A percentile compares a stretch with the other conserved stretches of the same genome.
phyloP scores from a whole-genome alignment of 2,113 vertebrate species.

The Lanius collurio region DNA sequence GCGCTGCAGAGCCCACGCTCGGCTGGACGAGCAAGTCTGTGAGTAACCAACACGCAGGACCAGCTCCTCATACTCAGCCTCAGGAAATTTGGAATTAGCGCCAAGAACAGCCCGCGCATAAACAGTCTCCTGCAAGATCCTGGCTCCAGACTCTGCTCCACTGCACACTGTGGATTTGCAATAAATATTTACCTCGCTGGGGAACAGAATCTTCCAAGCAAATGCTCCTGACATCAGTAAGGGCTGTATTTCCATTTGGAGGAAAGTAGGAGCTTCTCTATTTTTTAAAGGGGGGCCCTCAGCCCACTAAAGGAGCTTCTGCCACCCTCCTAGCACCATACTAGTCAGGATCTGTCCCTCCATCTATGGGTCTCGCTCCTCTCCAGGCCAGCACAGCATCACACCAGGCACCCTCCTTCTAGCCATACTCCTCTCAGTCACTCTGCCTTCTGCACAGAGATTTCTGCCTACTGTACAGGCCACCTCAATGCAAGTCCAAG shows the following conservation, averaged over 20 bases:
- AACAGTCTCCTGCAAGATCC: conserved; percentile 51
- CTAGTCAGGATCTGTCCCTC: neutral
- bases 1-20: neutral
- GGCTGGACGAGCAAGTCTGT: neutral
- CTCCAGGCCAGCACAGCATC: neutral
- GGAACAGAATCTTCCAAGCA: conserved; percentile 38
- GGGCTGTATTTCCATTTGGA: neutral
- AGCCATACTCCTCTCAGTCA: neutral
- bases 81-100: conserved; percentile 19
- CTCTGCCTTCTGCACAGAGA: no score
- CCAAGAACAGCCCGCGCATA: conserved; percentile 55
- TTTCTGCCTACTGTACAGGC: no score
- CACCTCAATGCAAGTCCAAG: neutral
- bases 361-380: neutral
- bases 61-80: conserved; percentile 30
- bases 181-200: conserved; percentile 53
- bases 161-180: neutral
- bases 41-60: neutral
- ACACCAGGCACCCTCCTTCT: neutral
- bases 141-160: conserved; percentile 40
- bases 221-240: conserved; percentile 29
- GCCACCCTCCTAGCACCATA: neutral
- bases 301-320: neutral
- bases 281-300: neutral
- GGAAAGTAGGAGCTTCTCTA: neutral